A percentile compares a stretch with the other conserved stretches of the same genome.
Evolutionary conservation across 2,888 invertebrate species (phyloP).

Genomic region (Pollenia angustigena): DNA sequence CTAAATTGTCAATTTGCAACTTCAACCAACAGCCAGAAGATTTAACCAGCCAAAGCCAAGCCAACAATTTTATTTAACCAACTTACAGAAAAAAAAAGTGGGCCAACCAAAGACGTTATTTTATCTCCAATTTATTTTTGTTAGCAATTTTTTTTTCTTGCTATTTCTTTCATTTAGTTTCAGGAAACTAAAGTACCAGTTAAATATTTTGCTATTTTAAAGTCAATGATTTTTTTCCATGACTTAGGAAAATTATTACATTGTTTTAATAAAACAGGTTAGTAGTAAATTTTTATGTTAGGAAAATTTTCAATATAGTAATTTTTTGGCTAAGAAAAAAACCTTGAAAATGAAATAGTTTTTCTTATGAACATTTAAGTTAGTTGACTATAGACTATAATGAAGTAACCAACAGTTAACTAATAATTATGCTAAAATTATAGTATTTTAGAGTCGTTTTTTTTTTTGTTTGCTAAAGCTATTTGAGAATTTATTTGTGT

Average conservation of each 20-base stretch:
- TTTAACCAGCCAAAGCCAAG: conserved; percentile 11
- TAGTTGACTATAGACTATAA: neutral
- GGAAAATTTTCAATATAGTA: conserved; percentile 16
- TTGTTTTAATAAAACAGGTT: conserved; percentile 71
- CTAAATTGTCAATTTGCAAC: conserved; percentile 83
- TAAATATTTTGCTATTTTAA: conserved; percentile 4
- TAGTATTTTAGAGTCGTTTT: conserved; percentile 41
- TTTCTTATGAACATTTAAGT: conserved; percentile 25
- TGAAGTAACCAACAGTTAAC: conserved; percentile 46
- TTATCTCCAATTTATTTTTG: conserved; percentile 46
- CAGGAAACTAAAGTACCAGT: conserved; percentile 18
- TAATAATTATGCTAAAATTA: conserved; percentile 60
- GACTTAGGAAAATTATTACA: conserved; percentile 62
- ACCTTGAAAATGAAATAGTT: conserved; percentile 54
- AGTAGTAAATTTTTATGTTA: conserved; percentile 59
- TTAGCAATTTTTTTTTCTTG: conserved; percentile 21
- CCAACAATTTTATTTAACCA: conserved; percentile 57
- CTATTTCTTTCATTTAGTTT: neutral
- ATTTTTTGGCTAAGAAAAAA: conserved; percentile 10
- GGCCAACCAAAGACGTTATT: conserved; percentile 62
- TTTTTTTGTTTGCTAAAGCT: neutral
- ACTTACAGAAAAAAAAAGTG: conserved; percentile 59
- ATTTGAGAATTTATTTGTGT: conserved; percentile 1
- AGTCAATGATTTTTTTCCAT: conserved; percentile 46
- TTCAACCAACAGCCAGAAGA: conserved; percentile 15